A percentile compares a stretch with the other conserved stretches of the same genome.
These are phyloP conservation scores for Luperina testacea DNA, from an alignment of 2,888 invertebrate species.

Conservation along the genomic window DNA sequence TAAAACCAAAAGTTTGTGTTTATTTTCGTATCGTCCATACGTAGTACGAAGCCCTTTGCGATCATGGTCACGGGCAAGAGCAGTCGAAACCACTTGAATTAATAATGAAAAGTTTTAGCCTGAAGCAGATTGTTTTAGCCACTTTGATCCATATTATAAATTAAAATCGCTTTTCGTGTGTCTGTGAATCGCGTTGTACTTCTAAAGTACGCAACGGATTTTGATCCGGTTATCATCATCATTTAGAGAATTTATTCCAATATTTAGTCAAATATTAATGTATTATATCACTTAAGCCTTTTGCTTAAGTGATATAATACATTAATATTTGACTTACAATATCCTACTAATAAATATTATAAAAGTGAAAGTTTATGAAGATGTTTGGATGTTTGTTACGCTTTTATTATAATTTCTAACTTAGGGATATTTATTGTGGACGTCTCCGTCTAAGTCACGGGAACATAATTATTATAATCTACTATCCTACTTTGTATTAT, in stretches of 20 bases:
- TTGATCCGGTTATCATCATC: background rate
- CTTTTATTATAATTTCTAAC: too few species aligned
- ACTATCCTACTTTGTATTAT: too few species aligned
- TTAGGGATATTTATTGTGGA: too few species aligned
- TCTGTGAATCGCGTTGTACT: background rate
- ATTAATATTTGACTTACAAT: background rate
- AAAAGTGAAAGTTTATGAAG: too few species aligned
- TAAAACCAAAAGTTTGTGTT: conserved; percentile 44
- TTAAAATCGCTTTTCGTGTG: background rate
- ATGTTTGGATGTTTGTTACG: too few species aligned
- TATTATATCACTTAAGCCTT: too few species aligned
- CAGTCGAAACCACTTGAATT: conserved; percentile 8
- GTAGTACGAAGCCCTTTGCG: conserved; percentile 32
- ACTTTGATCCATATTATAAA: background rate
- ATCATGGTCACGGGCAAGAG: conserved; percentile 23
- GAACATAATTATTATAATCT: too few species aligned
- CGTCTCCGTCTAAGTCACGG: too few species aligned
- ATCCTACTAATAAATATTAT: too few species aligned
- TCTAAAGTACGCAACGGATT: background rate
- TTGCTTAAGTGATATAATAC: too few species aligned
- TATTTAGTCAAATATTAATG: too few species aligned
- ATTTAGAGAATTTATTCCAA: background rate
- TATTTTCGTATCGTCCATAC: conserved; percentile 48
- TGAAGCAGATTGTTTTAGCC: background rate
- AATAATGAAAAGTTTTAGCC: background rate